phyloP scores from a whole-genome alignment of 2,888 invertebrate species.

The Balanococcus diminutus region DNA sequence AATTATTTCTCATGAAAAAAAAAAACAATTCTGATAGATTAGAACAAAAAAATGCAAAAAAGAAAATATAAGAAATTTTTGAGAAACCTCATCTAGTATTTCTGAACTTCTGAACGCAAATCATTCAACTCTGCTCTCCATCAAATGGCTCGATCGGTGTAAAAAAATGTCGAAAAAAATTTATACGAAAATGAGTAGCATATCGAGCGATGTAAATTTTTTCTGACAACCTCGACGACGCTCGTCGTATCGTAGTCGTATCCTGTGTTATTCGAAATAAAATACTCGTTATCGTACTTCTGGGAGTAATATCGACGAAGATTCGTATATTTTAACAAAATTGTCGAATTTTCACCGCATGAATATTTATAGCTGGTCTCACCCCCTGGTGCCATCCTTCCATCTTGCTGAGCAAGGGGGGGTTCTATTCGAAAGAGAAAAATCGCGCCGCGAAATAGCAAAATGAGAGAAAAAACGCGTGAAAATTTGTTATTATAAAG shows the following conservation, averaged over 20 bases:
- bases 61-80: too few species aligned
- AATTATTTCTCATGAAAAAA: too few species aligned
- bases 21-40: too few species aligned
- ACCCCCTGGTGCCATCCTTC: not conserved
- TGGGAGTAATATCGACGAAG: not conserved
- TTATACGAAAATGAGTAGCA: not conserved
- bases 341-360: constrained; percentile 31
- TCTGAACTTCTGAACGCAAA: too few species aligned
- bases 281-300: constrained; percentile 23
- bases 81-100: too few species aligned
- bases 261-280: constrained; percentile 18
- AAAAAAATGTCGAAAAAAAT: not conserved
- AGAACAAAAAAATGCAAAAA: too few species aligned
- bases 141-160: not conserved
- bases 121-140: not conserved
- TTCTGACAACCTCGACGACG: not conserved
- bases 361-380: not conserved
- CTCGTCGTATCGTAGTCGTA: not conserved
- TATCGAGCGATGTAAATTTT: not conserved
- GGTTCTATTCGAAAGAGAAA: not conserved
- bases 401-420: too few species aligned
- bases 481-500: constrained; percentile 44
- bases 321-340: constrained; percentile 23
- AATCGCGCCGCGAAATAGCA: not conserved
- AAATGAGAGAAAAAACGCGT: constrained; percentile 4